Conservation (phyloP, 2,113 vertebrate species). For the Arvicanthis niloticus region DNA sequence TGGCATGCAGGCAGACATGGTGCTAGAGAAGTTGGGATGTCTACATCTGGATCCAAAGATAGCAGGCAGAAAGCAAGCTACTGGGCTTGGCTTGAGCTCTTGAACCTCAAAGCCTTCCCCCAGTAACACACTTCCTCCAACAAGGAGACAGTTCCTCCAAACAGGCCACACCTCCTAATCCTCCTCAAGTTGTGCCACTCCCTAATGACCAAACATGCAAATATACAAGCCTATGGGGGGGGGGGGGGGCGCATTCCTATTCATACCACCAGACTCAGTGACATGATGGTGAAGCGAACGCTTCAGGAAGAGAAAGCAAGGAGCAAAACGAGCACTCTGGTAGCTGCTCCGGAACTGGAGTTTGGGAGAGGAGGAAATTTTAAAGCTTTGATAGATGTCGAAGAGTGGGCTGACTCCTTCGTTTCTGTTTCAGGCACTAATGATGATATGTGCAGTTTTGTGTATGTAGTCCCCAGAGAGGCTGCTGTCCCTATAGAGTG, state of each 20-base stretch:
- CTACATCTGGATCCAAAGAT: not conserved
- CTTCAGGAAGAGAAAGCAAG: not conserved
- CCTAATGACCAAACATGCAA: not conserved
- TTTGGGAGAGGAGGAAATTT: not conserved
- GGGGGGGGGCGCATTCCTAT: not conserved
- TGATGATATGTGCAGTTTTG: not conserved
- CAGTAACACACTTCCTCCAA: not conserved
- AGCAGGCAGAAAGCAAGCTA: not conserved
- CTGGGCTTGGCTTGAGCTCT: not conserved
- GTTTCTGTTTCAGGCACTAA: not conserved
- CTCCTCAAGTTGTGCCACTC: not conserved
- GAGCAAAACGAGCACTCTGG: not conserved
- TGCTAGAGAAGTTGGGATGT: too few relatives aligned
- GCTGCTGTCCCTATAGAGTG: not conserved
- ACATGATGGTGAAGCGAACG: too few relatives aligned
- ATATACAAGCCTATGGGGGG: not conserved
- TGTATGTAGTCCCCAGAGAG: not conserved
- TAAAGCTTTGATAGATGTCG: slow-evolving; percentile 39
- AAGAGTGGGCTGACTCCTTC: not conserved
- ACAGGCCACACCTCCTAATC: not conserved
- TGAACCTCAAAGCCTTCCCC: not conserved
- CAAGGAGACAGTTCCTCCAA: not conserved
- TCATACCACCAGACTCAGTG: not conserved
- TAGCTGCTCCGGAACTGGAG: not conserved
- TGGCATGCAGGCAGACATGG: not conserved